Evolutionary conservation across 2,113 vertebrate species (phyloP), one percentile per base, ranked within the genome.

Genomic region (Bombycilla garrulus): DNA sequence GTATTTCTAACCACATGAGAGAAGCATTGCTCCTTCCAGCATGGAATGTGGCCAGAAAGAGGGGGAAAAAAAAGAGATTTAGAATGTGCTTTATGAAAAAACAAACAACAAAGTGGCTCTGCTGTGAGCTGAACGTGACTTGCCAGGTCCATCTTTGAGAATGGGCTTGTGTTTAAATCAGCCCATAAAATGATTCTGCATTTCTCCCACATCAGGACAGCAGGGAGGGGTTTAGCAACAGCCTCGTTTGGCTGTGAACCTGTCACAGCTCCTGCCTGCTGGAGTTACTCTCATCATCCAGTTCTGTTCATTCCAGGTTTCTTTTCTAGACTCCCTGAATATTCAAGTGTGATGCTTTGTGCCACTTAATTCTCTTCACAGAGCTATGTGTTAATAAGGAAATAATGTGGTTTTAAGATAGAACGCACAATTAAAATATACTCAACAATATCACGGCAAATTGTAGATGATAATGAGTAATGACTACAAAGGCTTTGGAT

Each of bases 1-100:
- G 44, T 93, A 66, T 83, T 96, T 78, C 92, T 78, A 66, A 83
- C 88, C 88, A 88, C 71, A 88, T 29, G 79, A 96, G 92, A 97
- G 40, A 47, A 88, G 11, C 22, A 6, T 38, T 81, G 56, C 92
- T 78, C 47, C 77, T 84, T 88, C 67, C 88, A 93, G 72, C 64
- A 58, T 21, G 80, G 82, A 88, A 26, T 54, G 25, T 20, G 22
- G 47, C 76, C 79, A 92, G 72, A 64, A 58, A 31, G 16, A 8
- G 1, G 2, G 0, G 23, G 3, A 3, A 21, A 44, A 61, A 14
- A 56, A 12, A 9, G 7, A 15, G 12, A 31, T 54, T 69, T 50
- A 70, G 14, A 62, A 33, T 62, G 42, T 88, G 23, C 50, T 85
- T 65, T 45, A 25, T 40, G 54, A 70, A 56, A 65, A 19, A 74